Base-by-base conservation (phyloP, 2,888 invertebrate species). In the Hoplodrina ambigua region DNA sequence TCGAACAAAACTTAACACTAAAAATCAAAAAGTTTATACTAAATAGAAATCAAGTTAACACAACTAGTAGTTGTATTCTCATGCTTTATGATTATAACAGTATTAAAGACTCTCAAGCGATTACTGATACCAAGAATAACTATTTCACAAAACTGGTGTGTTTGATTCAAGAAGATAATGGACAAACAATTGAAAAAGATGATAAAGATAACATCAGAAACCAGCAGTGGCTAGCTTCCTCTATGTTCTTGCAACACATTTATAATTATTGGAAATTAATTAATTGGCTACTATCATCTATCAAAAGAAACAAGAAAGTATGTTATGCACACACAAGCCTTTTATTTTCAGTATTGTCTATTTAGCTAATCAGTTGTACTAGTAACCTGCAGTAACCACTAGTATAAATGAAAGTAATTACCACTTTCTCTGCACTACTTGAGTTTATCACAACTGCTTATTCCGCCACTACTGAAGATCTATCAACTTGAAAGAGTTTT, bases 181-280 rank as follows among this genome's bases (percentile, higher is more conserved):
- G 84, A 54, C 50, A 71, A 62, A 65, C 67, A 15, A 50, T 59
- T 56, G 68, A 50, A 49, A 64, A 41, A 52, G 19, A 57, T 60
- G 80, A 81, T 76, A 68, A 72, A 70, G 72, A 81, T 55, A 63
- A 76, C 25, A 70, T 86, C 60, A 78, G 71, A 64, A 88, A 81
- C 67, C 90, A 92, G 20, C 78, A 84, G 41, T 94, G 92, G 91
- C 58, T 94, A 13, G 80, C 88, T 69, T 91, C 92, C 25, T 94
- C 94, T 53, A 94, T 94, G 94, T 91, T 94, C 72, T 83, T 90
- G 49, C 94, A 94, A 82, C 94, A 96, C 82, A 63, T 92, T 61
- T 84, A 88, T 65, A 93, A 93, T 84, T 94, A 92, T 83, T 82
- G 90, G 50, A 92, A 91, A 76, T 82, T 94, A 58, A 67, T 92